Base-by-base conservation (phyloP, 2,113 vertebrate genomes). In the Emydura subglobosa region DNA sequence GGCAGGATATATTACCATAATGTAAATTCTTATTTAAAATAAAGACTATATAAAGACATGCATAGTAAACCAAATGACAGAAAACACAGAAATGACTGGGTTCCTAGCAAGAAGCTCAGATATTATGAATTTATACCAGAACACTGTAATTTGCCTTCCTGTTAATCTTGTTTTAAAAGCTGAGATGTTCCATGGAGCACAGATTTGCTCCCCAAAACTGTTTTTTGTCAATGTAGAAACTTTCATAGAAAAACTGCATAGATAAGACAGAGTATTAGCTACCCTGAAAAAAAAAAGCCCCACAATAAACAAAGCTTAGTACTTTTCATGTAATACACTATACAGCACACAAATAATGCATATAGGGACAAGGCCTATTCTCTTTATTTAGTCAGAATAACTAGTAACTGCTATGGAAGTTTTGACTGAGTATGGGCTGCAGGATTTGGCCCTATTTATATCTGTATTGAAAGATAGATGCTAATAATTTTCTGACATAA, bases 131-230 rank as follows among this genome's bases (percentile, higher is more conserved):
- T 83, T 5, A 72, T 42, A 76, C 31, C 19, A 49, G 2, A 5
- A 2, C 86, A 81, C 76, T 94, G 82, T n/a, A 50, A 87, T 94
- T 87, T 93, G 55, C 5, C 87, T 92, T 96, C 34, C 19, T 42
- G 87, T 24, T 13, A 47, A 24, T 14, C 8, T 50, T 89, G 54
- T 83, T 53, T 7, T 82, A 83, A 96, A 95, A 87, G 24, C 29
- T 86, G 55, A 86, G 82, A 25, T 57, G 42, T 80, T 92, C 57
- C 91, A 10, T 65, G 2, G 42, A 84, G 76, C 0, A 9, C 83
- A n/a, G 80, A 83, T 91, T 90, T 90, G 31, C n/a, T 21, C 80
- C 55, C 11, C 88, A 79, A 85, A 94, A 59, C 50, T 1, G 31
- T 19, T 94, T 91, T n/a, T 76, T 51, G 54, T 89, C 1, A 90